These are phyloP conservation scores for Ceratothoa steindachneri DNA, from an alignment of 2,888 invertebrate species.

Conservation along the genomic window DNA sequence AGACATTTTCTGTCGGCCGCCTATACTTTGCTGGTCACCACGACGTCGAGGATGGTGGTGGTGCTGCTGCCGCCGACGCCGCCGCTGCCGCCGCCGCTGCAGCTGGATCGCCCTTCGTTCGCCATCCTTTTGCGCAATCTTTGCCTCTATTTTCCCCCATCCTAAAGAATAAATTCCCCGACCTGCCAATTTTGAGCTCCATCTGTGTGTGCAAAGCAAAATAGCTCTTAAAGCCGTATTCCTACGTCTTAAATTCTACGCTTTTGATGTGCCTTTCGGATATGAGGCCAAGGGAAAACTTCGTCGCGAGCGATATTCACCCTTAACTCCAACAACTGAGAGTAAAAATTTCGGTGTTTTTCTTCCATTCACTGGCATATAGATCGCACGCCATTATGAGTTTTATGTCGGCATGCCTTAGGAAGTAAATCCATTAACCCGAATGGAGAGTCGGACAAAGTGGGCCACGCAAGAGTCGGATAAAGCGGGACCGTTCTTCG, in stretches of 20 bases:
- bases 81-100: conserved; percentile 20
- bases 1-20: conserved; percentile 47
- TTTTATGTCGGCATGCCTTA: conserved; percentile 32
- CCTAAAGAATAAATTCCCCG: conserved; percentile 39
- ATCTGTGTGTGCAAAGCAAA: conserved; percentile 41
- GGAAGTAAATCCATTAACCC: conserved; percentile 44
- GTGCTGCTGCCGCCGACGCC: not conserved
- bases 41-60: not conserved
- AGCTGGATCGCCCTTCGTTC: conserved; percentile 46
- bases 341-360: conserved; percentile 29
- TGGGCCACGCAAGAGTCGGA: conserved; percentile 45
- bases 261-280: conserved; percentile 44
- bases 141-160: conserved; percentile 31
- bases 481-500: conserved; percentile 47
- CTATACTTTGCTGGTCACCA: conserved; percentile 26
- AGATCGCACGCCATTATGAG: conserved; percentile 39
- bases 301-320: conserved; percentile 35
- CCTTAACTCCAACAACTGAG: conserved; percentile 27
- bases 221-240: conserved; percentile 45
- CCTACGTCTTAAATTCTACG: conserved; percentile 46
- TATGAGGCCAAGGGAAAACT: conserved; percentile 47
- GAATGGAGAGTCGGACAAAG: conserved; percentile 44
- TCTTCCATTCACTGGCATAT: conserved; percentile 41
- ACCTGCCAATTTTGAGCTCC: conserved; percentile 24
- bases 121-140: conserved; percentile 28